phyloP scores from a whole-genome alignment of 2,888 invertebrate genomes.

The Amorpha juglandis region DNA sequence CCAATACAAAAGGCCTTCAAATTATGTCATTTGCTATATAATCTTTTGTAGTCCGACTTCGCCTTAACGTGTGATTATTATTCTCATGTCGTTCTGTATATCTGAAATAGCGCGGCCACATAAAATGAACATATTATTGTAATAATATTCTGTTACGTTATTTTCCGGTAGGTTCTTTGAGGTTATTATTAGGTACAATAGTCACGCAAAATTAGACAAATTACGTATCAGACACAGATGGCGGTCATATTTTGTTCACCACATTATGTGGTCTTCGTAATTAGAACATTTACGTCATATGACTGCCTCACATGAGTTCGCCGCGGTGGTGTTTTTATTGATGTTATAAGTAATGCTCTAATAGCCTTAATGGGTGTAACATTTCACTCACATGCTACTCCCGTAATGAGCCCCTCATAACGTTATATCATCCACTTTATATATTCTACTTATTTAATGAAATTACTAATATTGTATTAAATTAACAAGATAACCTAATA shows the following conservation, averaged over 20 bases:
- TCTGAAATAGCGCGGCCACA: conserved; percentile 36
- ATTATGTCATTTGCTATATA: too few relatives aligned
- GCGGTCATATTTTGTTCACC: conserved; percentile 8
- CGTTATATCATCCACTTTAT: conserved; percentile 7
- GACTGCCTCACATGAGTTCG: neutral
- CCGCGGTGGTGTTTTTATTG: conserved; percentile 17
- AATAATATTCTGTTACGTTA: conserved; percentile 39
- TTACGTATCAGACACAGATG: conserved; percentile 20
- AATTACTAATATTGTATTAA: neutral
- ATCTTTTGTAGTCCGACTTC: conserved; percentile 29
- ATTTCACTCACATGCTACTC: conserved; percentile 19
- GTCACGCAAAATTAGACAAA: conserved; percentile 24
- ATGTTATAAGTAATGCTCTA: conserved; percentile 12
- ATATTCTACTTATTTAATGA: conserved; percentile 9
- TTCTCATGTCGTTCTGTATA: conserved; percentile 25
- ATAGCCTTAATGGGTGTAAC: conserved; percentile 16
- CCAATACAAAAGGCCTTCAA: too few relatives aligned
- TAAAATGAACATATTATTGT: conserved; percentile 36
- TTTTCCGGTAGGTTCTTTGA: conserved; percentile 34
- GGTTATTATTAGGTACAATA: conserved; percentile 18
- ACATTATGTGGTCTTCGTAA: conserved; percentile 14
- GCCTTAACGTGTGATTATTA: conserved; percentile 31
- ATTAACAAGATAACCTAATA: neutral
- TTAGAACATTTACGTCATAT: conserved; percentile 19
- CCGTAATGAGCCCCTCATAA: conserved; percentile 21